phyloP scores from a whole-genome alignment of 2,888 invertebrate species.

The Falcaria lacertinaria region DNA sequence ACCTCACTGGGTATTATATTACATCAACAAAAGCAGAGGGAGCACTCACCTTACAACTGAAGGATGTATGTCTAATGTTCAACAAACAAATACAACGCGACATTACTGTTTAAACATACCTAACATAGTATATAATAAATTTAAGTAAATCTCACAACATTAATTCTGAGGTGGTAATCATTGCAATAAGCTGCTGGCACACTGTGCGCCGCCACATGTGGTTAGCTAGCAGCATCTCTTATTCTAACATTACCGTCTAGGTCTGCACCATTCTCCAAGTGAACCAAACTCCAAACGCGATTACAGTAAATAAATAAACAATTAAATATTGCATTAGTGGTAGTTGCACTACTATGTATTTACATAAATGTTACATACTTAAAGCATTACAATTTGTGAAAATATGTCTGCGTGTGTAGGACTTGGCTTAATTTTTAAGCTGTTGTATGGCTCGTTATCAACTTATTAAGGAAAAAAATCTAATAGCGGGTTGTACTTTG shows the following conservation, averaged over 20 bases:
- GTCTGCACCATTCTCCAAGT: background rate
- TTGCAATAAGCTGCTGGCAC: background rate
- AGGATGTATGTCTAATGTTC: no score
- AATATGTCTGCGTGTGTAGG: no score
- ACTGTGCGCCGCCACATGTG: background rate
- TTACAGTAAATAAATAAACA: constrained; percentile 19
- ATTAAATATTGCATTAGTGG: constrained; percentile 20
- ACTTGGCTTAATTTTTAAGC: no score
- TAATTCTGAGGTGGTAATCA: background rate
- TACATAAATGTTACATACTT: constrained; percentile 26
- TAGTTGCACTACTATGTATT: constrained; percentile 15
- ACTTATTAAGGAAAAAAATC: no score
- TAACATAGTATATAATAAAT: background rate
- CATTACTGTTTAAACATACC: constrained; percentile 2
- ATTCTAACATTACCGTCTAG: no score
- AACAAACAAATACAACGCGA: no score
- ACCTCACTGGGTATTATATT: no score
- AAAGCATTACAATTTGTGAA: constrained; percentile 39
- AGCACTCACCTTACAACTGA: no score
- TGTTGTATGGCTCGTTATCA: no score
- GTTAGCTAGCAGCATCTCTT: no score
- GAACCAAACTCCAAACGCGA: constrained; percentile 3
- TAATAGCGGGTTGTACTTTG: no score
- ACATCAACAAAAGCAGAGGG: no score
- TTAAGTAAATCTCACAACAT: background rate